Conservation (phyloP, 92 coral and sea anemone genomes). For the Zoanthus solanderi region DNA sequence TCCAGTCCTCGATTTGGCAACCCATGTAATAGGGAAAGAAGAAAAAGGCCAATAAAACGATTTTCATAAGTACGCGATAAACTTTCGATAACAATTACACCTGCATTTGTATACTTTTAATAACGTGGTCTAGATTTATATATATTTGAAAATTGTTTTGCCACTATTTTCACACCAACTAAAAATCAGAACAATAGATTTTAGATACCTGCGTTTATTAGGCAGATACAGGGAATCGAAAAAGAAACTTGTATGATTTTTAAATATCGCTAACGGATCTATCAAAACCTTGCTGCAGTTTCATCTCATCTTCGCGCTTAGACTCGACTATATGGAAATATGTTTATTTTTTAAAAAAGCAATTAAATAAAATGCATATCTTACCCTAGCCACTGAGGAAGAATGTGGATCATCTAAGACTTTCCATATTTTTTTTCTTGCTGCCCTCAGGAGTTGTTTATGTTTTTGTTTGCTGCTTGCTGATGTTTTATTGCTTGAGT, state of each 20-base stretch:
- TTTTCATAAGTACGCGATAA: conserved; percentile 12
- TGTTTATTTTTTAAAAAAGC: background rate
- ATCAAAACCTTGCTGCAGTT: background rate
- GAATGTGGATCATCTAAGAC: conserved; percentile 93
- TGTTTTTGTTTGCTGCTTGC: conserved; percentile 44
- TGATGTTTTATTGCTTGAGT: conserved; percentile 51
- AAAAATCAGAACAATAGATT: background rate
- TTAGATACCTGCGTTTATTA: background rate
- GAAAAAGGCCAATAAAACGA: background rate
- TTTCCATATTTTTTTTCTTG: conserved; percentile 85
- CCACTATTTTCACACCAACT: background rate
- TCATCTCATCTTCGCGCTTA: background rate
- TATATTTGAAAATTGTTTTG: background rate
- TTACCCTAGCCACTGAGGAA: conserved; percentile 91
- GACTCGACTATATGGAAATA: background rate
- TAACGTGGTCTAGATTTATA: background rate
- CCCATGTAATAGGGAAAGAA: background rate
- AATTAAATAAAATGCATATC: conserved; percentile 15
- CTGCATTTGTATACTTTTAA: conserved; percentile 15
- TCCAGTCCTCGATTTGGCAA: background rate
- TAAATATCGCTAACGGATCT: background rate
- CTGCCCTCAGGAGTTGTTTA: conserved; percentile 51
- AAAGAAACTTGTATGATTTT: background rate
- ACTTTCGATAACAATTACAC: conserved; percentile 13
- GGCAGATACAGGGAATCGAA: background rate